Percentiles rank a stretch among this genome's conserved stretches.
These are phyloP conservation scores for Hylaeus anthracinus DNA, from an alignment of 1,140 invertebrate species.

Conservation along the genomic window DNA sequence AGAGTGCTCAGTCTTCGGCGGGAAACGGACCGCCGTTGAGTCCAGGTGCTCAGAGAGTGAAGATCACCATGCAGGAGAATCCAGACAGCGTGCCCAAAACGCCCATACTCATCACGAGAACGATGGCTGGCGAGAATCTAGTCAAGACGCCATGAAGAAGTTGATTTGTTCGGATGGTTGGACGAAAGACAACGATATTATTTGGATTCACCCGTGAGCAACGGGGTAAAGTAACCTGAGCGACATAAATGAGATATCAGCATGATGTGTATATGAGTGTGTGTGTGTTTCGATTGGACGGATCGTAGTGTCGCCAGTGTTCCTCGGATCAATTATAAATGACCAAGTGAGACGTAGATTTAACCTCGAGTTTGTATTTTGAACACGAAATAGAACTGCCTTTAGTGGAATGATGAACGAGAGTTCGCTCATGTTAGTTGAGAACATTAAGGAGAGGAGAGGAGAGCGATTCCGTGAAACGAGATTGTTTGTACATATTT, in stretches of 20 bases:
- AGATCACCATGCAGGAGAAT: conserved; percentile 78
- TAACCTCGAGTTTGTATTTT: conserved; percentile 13
- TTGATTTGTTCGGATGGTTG: background rate
- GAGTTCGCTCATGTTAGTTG: background rate
- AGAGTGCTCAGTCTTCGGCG: conserved; percentile 21
- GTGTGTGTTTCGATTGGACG: conserved; percentile 3
- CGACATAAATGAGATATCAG: background rate
- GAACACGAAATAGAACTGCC: background rate
- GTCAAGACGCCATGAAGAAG: conserved; percentile 76
- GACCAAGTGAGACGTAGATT: conserved; percentile 2
- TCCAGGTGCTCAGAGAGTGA: conserved; percentile 78
- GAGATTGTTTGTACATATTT: conserved; percentile 52
- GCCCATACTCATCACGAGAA: conserved; percentile 77
- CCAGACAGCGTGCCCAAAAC: conserved; percentile 79
- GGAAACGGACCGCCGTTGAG: conserved; percentile 66
- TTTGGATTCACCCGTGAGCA: background rate
- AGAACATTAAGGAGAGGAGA: background rate
- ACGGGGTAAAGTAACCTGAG: background rate
- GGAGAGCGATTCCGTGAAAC: conserved; percentile 21
- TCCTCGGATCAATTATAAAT: conserved; percentile 46
- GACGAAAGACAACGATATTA: conserved; percentile 1
- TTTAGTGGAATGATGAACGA: background rate
- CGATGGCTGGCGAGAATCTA: conserved; percentile 76
- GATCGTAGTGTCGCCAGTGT: conserved; percentile 43
- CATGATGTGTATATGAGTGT: background rate